These are phyloP conservation scores for Cheilosia pagana DNA, from an alignment of 2,888 invertebrate genomes.

Conservation along the genomic window DNA sequence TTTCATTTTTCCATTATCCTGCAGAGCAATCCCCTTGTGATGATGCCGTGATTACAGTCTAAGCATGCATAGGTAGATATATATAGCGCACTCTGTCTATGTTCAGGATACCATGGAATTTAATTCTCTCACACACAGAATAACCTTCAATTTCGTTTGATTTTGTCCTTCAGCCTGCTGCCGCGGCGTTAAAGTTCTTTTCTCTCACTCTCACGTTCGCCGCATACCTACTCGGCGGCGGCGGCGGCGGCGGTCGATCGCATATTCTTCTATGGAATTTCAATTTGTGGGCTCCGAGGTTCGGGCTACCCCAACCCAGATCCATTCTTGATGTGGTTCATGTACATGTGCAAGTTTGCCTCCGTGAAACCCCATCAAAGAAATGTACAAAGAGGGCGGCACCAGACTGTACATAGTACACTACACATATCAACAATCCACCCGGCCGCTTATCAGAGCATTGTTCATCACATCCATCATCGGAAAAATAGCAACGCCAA, in stretches of 20 bases:
- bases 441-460: conserved; percentile 17
- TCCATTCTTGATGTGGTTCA: background rate
- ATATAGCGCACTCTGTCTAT: conserved; percentile 30
- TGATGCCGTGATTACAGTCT: conserved; percentile 50
- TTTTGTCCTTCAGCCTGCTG: conserved; percentile 27
- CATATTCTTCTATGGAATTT: conserved; percentile 59
- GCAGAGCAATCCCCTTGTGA: conserved; percentile 20
- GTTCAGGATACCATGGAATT: conserved; percentile 66
- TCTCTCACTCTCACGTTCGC: background rate
- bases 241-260: background rate
- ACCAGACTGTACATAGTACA: background rate
- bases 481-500: conserved; percentile 60
- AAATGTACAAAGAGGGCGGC: conserved; percentile 22
- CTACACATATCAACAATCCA: background rate
- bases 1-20: conserved; percentile 56
- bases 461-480: conserved; percentile 68
- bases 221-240: background rate
- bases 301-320: background rate
- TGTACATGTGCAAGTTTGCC: conserved; percentile 15
- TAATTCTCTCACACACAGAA: conserved; percentile 69
- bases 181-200: conserved; percentile 5
- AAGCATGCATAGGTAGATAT: conserved; percentile 5
- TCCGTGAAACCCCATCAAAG: conserved; percentile 47
- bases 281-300: conserved; percentile 57
- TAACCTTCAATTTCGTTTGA: conserved; percentile 67